Evolutionary conservation across 2,113 vertebrate genomes (phyloP).

Genomic region (Psettodes erumei): DNA sequence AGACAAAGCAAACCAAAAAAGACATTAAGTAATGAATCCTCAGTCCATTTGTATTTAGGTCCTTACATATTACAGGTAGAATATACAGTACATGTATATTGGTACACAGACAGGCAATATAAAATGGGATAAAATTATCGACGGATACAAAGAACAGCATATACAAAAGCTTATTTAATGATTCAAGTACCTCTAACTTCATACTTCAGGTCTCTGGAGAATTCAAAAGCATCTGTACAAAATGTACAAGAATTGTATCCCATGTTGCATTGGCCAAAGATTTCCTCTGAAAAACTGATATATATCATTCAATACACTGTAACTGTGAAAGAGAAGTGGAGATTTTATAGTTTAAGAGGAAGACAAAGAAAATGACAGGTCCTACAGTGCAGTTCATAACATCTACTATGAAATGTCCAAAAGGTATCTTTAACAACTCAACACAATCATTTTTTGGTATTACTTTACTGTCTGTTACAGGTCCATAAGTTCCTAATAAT

Average conservation of each 20-base stretch:
- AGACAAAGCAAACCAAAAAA: slow-evolving; percentile 22
- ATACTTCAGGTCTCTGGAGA: slow-evolving; percentile 61
- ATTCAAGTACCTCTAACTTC: slow-evolving; percentile 81
- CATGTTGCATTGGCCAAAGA: slow-evolving; percentile 38
- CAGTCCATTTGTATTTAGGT: slow-evolving; percentile 64
- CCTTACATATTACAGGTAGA: slow-evolving; percentile 64
- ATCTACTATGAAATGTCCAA: background rate
- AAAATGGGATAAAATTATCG: slow-evolving; percentile 49
- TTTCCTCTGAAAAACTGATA: slow-evolving; percentile 27
- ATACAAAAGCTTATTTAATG: slow-evolving; percentile 75
- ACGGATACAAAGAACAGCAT: slow-evolving; percentile 69
- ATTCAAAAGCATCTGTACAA: slow-evolving; percentile 76
- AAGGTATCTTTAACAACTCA: background rate
- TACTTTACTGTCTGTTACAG: background rate
- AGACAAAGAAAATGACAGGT: background rate
- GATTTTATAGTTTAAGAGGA: background rate
- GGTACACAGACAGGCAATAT: slow-evolving; percentile 59
- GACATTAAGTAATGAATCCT: slow-evolving; percentile 17
- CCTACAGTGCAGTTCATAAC: background rate
- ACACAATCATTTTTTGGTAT: background rate
- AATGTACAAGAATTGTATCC: slow-evolving; percentile 79
- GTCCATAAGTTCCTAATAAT: background rate
- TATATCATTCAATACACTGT: background rate
- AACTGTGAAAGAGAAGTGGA: background rate
- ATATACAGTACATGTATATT: slow-evolving; percentile 71